Evolutionary conservation across 2,113 vertebrate genomes (phyloP), one percentile per base, ranked within the genome.

Genomic region (Phycodurus eques): DNA sequence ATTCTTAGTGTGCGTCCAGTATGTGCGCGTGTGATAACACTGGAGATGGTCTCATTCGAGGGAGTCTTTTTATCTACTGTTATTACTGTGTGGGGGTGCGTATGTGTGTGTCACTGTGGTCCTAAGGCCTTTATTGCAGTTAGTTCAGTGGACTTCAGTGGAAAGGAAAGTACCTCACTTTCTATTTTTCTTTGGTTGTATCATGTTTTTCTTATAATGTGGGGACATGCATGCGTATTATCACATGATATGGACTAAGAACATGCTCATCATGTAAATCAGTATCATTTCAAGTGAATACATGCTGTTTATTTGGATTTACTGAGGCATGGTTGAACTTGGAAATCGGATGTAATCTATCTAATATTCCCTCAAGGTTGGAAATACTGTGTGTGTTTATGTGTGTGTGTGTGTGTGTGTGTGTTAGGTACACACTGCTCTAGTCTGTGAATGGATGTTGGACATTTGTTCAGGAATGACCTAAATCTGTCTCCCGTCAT

Each of bases 401-500:
- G 22, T 51, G 39, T 54, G 67, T 60, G 46, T 56, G 49, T 47
- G 57, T 56, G 65, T 31, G 64, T 61, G 57, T 42, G 59, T 53
- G 22, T 19, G 44, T 49, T n/a, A 43, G 70, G n/a, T n/a, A 57
- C n/a, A 33, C 59, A 54, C 51, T 72, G 81, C 51, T 69, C 67
- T 68, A 72, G 71, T 72, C 77, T 76, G 72, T 87, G 75, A 85
- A 81, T 88, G 77, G 75, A 74, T 83, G 84, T 79, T 79, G 78
- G 85, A 85, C 81, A 83, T 91, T 88, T 87, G 85, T 79, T 79
- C 77, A 78, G 71, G 72, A 87, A 78, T 91, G 90, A 91, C 90
- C 90, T 83, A 88, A 89, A 90, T 91, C 87, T 91, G 90, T 90
- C 88, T 81, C 74, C 78, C 72, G 66, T 85, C 84, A 89, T 91